Conservation (phyloP, 1,140 invertebrate species). For the Rhynchophorus ferrugineus region DNA sequence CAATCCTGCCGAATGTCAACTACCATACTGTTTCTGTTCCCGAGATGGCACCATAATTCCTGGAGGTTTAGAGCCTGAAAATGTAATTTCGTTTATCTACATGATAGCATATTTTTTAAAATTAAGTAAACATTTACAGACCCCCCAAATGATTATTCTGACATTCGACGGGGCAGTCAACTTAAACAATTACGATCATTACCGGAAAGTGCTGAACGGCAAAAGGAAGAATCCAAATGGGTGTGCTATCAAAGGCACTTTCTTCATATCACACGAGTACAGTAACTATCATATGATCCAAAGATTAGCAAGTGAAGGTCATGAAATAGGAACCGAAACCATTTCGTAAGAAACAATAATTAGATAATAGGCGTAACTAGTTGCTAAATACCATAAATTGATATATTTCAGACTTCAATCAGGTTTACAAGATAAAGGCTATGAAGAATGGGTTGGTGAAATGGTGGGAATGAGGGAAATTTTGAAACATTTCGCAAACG, state of each 20-base stretch:
- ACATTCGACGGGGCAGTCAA: conserved; percentile 93
- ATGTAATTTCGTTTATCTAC: too few relatives aligned
- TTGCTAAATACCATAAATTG: neutral
- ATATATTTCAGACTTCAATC: conserved; percentile 54
- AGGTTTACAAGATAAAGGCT: conserved; percentile 77
- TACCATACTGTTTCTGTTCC: conserved; percentile 92
- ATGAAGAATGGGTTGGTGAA: conserved; percentile 87
- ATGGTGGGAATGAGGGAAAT: conserved; percentile 92
- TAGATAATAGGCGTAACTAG: too few relatives aligned
- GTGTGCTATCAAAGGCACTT: conserved; percentile 83
- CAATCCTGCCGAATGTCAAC: conserved; percentile 62
- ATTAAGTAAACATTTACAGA: conserved; percentile 54
- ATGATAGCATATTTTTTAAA: too few relatives aligned
- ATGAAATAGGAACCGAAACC: conserved; percentile 88
- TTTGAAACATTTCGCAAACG: conserved; percentile 71
- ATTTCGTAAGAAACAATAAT: conserved; percentile 67
- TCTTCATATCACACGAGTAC: conserved; percentile 92
- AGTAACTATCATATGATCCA: conserved; percentile 92
- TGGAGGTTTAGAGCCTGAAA: conserved; percentile 68
- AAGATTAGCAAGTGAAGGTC: conserved; percentile 75
- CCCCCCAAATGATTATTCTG: conserved; percentile 87
- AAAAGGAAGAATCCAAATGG: conserved; percentile 81
- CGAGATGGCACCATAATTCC: conserved; percentile 84
- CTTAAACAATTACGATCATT: conserved; percentile 83
- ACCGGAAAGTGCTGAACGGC: conserved; percentile 74